Evolutionary conservation across 2,797 vertebrate genomes (phyloP).

Genomic region (Epinephelus awoara): DNA sequence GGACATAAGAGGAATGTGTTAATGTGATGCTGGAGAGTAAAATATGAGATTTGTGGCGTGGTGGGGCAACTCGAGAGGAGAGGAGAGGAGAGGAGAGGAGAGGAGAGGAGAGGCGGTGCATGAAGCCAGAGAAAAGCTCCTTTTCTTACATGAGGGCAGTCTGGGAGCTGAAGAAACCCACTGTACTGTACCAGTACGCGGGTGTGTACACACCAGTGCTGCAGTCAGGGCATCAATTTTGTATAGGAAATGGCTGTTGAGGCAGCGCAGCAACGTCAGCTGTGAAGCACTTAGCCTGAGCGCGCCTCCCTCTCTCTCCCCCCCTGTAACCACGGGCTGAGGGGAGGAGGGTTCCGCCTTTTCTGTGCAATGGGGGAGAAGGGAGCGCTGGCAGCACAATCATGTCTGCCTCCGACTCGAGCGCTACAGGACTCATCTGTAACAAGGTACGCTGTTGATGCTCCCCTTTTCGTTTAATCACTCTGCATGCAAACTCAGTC

Average conservation of each 20-base stretch:
- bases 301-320: conserved; percentile 61
- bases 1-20: neutral
- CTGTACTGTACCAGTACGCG: conserved; percentile 61
- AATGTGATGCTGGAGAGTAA: conserved; percentile 18
- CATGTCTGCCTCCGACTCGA: conserved; percentile 88
- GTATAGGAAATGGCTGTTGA: conserved; percentile 84
- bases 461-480: conserved; percentile 55
- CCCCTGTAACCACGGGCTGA: conserved; percentile 67
- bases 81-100: neutral
- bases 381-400: conserved; percentile 77
- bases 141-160: conserved; percentile 41
- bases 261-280: conserved; percentile 76
- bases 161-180: conserved; percentile 57
- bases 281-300: conserved; percentile 81
- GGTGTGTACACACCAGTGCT: conserved; percentile 75
- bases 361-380: conserved; percentile 75
- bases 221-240: conserved; percentile 87
- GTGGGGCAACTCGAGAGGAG: neutral
- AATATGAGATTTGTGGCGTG: conserved; percentile 4
- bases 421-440: conserved; percentile 86
- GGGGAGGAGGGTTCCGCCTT: conserved; percentile 75
- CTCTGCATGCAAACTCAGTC: conserved; percentile 66
- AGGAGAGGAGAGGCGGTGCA: conserved; percentile 4
- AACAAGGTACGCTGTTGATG: conserved; percentile 82
- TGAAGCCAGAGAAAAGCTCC: conserved; percentile 28